Conservation (phyloP, 2,888 invertebrate genomes). For the Orthonevra nobilis region DNA sequence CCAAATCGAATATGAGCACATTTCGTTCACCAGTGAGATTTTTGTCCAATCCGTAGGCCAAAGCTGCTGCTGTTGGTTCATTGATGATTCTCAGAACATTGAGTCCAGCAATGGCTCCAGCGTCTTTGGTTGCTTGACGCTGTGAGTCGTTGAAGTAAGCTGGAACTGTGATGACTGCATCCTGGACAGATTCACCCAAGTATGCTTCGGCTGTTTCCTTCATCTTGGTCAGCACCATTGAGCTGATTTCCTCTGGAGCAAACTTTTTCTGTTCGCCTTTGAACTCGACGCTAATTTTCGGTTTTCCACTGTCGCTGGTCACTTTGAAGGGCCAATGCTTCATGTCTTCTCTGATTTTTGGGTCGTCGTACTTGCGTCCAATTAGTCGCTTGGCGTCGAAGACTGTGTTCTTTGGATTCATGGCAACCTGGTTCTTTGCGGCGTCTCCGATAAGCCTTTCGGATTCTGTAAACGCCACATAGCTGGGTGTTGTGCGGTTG, state of each 20-base stretch:
- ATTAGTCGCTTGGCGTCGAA: constrained; percentile 96
- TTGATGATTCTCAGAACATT: constrained; percentile 94
- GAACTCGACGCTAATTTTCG: constrained; percentile 89
- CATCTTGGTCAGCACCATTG: constrained; percentile 95
- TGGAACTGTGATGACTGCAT: constrained; percentile 93
- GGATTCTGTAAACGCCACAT: constrained; percentile 89
- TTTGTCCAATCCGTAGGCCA: constrained; percentile 93
- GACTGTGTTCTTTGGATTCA: constrained; percentile 92
- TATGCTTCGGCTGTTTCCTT: constrained; percentile 89
- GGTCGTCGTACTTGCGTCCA: constrained; percentile 92
- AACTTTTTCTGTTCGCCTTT: constrained; percentile 92
- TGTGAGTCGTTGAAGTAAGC: constrained; percentile 94
- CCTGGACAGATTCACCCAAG: constrained; percentile 89
- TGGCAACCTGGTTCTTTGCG: constrained; percentile 89
- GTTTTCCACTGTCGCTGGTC: constrained; percentile 87
- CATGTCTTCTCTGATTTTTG: constrained; percentile 93
- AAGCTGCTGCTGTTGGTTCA: constrained; percentile 94
- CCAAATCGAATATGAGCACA: constrained; percentile 83
- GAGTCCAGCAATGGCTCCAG: constrained; percentile 92
- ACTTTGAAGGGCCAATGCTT: constrained; percentile 96
- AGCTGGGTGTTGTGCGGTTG: constrained; percentile 87
- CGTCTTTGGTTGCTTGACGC: constrained; percentile 94
- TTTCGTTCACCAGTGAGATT: constrained; percentile 89
- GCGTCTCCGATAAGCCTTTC: constrained; percentile 90
- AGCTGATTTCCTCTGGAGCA: constrained; percentile 93